phyloP scores from a whole-genome alignment of 30 jellyfish, hydroid and myxozoan genomes.

The Morbakka virulenta region DNA sequence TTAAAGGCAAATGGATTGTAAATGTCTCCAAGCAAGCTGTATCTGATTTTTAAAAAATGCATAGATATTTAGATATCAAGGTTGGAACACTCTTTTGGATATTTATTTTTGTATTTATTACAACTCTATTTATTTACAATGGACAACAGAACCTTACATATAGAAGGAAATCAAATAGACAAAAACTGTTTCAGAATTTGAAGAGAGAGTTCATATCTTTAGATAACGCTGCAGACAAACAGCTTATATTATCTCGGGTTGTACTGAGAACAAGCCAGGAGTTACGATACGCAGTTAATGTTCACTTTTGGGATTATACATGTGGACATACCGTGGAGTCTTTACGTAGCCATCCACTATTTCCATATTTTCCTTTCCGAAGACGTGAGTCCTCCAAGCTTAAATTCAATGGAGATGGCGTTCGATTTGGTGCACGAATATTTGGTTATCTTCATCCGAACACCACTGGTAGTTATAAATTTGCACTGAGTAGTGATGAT shows the following conservation, averaged over 20 bases:
- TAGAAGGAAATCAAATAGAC: no score
- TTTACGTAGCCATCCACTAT: conserved; percentile 18
- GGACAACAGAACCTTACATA: no score
- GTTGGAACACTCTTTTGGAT: no score
- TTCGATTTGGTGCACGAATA: conserved; percentile 13
- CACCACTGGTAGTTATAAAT: background rate
- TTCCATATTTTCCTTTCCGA: conserved; percentile 21
- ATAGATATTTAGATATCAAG: no score
- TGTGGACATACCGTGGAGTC: conserved; percentile 16
- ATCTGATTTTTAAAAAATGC: no score
- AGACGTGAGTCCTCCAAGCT: background rate
- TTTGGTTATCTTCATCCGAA: conserved; percentile 6
- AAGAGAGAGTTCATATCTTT: no score
- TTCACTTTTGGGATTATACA: conserved; percentile 8
- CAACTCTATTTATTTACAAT: no score
- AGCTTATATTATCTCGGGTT: background rate
- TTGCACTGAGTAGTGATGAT: conserved; percentile 16
- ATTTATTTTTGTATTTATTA: no score
- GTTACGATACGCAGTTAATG: background rate
- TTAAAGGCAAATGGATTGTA: no score
- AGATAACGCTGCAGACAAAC: no score
- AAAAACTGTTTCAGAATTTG: no score
- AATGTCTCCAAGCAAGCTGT: no score
- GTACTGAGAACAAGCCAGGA: background rate
- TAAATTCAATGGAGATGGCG: background rate